Evolutionary conservation across 1,140 invertebrate genomes (phyloP).

Genomic region (Panagrolaimus sp.): DNA sequence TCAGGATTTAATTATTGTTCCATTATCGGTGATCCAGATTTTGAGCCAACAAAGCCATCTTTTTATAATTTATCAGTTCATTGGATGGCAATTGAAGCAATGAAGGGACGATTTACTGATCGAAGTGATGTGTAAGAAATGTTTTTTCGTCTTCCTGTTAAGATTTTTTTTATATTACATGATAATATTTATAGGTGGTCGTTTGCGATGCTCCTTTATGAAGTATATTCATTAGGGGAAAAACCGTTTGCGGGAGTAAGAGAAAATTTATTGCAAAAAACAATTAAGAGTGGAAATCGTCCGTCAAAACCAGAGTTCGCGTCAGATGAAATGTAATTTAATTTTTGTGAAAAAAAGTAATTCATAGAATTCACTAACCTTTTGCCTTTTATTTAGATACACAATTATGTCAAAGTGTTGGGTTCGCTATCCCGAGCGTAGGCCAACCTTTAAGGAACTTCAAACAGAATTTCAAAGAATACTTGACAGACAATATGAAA

Average conservation of each 20-base stretch:
- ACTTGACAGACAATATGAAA: constrained; percentile 2
- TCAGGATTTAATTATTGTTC: constrained; percentile 37
- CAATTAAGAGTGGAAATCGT: constrained; percentile 25
- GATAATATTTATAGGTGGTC: constrained; percentile 31
- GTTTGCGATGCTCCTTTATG: constrained; percentile 30
- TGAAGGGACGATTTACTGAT: constrained; percentile 27
- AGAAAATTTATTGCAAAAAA: constrained; percentile 28
- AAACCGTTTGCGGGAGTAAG: constrained; percentile 28
- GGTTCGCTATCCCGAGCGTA: not conserved
- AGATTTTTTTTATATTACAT: not conserved
- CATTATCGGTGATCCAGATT: constrained; percentile 22
- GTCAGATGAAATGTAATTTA: constrained; percentile 21
- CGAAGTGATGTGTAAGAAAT: constrained; percentile 33
- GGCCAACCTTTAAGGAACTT: not conserved
- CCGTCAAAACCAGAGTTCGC: constrained; percentile 26
- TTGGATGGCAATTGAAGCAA: constrained; percentile 31
- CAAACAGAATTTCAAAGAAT: not conserved
- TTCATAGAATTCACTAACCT: not conserved
- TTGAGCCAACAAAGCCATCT: constrained; percentile 18
- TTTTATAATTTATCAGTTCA: constrained; percentile 23
- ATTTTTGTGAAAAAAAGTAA: not conserved
- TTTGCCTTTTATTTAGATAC: not conserved
- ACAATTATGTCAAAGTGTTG: not conserved
- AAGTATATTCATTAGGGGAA: constrained; percentile 33
- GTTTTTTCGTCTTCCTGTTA: not conserved